Evolutionary conservation across 1,140 invertebrate genomes (phyloP).

Genomic region (Lasioglossum albipes): DNA sequence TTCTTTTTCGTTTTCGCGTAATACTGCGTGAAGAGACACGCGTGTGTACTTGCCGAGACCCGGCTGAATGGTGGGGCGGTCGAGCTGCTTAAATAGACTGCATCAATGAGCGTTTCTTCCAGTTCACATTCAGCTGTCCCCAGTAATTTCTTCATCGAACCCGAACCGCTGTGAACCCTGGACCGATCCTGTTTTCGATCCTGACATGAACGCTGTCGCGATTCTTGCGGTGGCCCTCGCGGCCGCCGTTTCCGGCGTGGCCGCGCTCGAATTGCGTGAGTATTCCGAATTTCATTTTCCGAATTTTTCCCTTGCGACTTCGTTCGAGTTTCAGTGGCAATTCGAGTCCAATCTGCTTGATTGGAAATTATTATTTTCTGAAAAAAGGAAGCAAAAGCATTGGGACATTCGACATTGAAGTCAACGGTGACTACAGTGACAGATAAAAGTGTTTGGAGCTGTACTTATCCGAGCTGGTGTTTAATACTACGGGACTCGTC

Average conservation of each 20-base stretch:
- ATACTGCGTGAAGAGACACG: slow-evolving; percentile 17
- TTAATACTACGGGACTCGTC: no score
- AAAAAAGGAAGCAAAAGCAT: no score
- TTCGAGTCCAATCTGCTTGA: no score
- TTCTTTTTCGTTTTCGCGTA: slow-evolving; percentile 15
- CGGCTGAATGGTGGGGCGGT: slow-evolving; percentile 49
- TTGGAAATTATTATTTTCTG: no score
- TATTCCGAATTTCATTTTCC: not conserved
- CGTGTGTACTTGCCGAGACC: not conserved
- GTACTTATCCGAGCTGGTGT: no score
- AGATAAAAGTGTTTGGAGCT: no score
- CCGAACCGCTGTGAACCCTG: not conserved
- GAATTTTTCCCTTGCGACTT: no score
- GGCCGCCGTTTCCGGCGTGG: not conserved
- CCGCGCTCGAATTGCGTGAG: slow-evolving; percentile 43
- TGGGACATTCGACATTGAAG: no score
- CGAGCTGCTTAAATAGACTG: slow-evolving; percentile 68
- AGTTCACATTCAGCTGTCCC: slow-evolving; percentile 54
- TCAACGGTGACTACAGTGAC: no score
- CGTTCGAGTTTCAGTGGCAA: no score
- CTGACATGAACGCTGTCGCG: not conserved
- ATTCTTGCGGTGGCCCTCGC: not conserved
- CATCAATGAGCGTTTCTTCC: slow-evolving; percentile 68
- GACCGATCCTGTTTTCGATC: no score
- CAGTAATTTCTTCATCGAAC: slow-evolving; percentile 40